Conservation (phyloP, 30 jellyfish, hydroid and myxozoan species). For the Turritopsis dohrnii region DNA sequence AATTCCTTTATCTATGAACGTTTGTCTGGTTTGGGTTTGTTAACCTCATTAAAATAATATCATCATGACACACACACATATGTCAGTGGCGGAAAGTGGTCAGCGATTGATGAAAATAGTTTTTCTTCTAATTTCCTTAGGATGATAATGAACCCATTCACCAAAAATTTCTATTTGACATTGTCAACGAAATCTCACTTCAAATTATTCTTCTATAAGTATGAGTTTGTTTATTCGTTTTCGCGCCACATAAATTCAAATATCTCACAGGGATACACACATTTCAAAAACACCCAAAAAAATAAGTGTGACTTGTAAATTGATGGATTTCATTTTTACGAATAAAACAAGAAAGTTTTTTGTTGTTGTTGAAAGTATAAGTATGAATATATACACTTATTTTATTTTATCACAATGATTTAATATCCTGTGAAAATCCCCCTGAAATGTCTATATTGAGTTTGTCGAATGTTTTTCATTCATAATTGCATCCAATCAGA, state of each 20-base stretch:
- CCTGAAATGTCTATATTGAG: background rate
- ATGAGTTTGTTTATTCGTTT: background rate
- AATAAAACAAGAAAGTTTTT: no score
- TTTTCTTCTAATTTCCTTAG: no score
- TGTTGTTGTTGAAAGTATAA: background rate
- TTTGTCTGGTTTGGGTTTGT: background rate
- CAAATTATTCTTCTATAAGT: no score
- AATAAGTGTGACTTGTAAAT: no score
- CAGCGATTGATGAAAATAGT: background rate
- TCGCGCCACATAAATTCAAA: background rate
- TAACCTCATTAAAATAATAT: background rate
- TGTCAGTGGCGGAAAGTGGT: background rate
- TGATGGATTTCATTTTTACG: background rate
- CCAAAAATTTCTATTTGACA: no score
- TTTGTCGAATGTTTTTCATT: conserved; percentile 10
- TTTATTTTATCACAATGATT: background rate
- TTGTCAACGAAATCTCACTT: no score
- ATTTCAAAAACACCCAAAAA: background rate
- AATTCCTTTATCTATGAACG: background rate
- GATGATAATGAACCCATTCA: no score
- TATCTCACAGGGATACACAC: background rate
- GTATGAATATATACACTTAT: background rate
- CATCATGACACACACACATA: background rate
- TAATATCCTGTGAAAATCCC: background rate
- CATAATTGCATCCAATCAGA: conserved; percentile 1